These are phyloP conservation scores for Pelecanoides urinatrix DNA, from an alignment of 2,113 vertebrate genomes.

Conservation along the genomic window DNA sequence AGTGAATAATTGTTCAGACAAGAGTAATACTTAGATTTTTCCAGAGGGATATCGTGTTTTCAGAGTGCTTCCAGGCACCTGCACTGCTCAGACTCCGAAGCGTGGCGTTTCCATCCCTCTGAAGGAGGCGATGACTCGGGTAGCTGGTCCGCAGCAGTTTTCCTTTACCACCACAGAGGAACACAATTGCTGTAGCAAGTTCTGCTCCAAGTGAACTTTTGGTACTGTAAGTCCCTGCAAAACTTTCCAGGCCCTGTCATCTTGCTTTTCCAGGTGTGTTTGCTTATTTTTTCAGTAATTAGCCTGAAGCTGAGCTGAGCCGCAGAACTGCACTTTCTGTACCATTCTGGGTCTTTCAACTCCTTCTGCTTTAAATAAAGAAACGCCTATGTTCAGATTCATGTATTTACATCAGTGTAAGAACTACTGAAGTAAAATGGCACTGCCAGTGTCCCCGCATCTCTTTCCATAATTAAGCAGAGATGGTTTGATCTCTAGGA, in stretches of 20 bases:
- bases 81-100: neutral
- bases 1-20: slow-evolving; percentile 15
- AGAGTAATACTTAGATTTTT: neutral
- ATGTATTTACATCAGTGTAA: accelerated
- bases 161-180: neutral
- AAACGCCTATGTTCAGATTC: neutral
- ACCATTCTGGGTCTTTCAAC: neutral
- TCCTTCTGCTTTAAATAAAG: slow-evolving; percentile 1
- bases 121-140: neutral
- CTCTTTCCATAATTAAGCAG: neutral
- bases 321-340: neutral
- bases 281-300: slow-evolving; percentile 61
- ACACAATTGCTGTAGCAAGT: neutral
- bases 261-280: slow-evolving; percentile 60
- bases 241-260: slow-evolving; percentile 40
- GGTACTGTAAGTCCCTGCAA: neutral
- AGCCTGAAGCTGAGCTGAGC: slow-evolving; percentile 8
- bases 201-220: neutral
- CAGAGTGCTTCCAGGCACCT: slow-evolving; percentile 29
- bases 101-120: neutral
- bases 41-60: neutral
- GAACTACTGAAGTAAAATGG: neutral
- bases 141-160: neutral
- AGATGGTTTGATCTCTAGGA: neutral
- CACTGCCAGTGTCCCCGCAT: neutral